Evolutionary conservation across 2,113 vertebrate genomes (phyloP), one percentile per base, ranked within the genome.

Genomic region (Pelvicachromis taeniatus): DNA sequence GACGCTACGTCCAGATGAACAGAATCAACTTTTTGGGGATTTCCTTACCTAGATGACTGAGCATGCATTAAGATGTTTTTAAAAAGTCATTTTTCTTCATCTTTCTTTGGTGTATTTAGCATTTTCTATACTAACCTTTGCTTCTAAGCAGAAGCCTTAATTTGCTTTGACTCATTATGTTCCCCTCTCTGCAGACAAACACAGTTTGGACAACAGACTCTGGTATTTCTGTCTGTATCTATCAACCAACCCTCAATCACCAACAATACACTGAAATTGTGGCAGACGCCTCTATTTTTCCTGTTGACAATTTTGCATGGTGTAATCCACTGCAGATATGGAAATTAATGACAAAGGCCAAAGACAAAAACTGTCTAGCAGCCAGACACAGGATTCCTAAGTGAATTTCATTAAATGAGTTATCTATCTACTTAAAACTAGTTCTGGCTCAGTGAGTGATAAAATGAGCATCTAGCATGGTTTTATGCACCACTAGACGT

Each of bases 401-500:
- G 70, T 86, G 81, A 81, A 80, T 88, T 88, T 85, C 68, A 88
- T 87, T 88, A 87, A 90, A 92, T 86, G 82, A 93, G 63, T 89
- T 91, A 88, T 93, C 87, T 83, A 17, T 79, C 85, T 87, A 78
- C 65, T 91, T 88, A 84, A 88, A 90, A 89, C 79, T 82, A 89
- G 87, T 86, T 92, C 88, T 86, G 88, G 89, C 90, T 90, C 92
- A 93, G 58, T 89, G 91, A 85, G 82, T 88, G 87, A 90, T 91
- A 92, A 94, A 94, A 94, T 94, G 90, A 87, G 81, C 77, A 50
- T 85, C 81, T 16, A 19, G 84, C 84, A 75, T 40, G 63, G 61
- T 91, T 91, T 75, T 85, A 81, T 83, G 91, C 91, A 87, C 80
- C 85, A 84, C 61, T 78, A 85, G 85, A 79, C 33, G 59, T 91